phyloP scores from a whole-genome alignment of 1,140 invertebrate genomes.

The Luehdorfia chinensis region DNA sequence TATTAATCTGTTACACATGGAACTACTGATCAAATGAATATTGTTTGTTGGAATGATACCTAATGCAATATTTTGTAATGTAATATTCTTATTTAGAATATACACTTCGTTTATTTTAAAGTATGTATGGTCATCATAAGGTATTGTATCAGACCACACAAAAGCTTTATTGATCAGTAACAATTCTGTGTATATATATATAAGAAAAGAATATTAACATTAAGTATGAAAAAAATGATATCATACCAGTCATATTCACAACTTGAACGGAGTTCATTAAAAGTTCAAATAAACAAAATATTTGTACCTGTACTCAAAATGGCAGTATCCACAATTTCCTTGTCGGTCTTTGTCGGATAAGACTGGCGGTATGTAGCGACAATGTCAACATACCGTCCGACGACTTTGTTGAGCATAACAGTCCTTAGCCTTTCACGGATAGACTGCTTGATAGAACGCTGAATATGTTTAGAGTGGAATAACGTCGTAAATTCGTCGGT shows the following conservation, averaged over 20 bases:
- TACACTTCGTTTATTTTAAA: too few relatives aligned
- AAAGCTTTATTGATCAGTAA: constrained; percentile 1
- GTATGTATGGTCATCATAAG: too few relatives aligned
- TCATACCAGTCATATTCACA: neutral
- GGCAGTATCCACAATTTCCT: constrained; percentile 40
- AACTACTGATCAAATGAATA: too few relatives aligned
- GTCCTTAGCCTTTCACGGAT: constrained; percentile 44
- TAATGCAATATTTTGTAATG: too few relatives aligned
- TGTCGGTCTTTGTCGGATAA: constrained; percentile 41
- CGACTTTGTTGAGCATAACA: constrained; percentile 43
- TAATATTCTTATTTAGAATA: too few relatives aligned
- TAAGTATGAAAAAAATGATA: neutral
- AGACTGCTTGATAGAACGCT: constrained; percentile 37
- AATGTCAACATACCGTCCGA: constrained; percentile 31
- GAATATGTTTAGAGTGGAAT: constrained; percentile 17
- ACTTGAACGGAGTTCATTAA: neutral
- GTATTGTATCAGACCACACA: neutral
- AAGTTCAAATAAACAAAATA: constrained; percentile 6
- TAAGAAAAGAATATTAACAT: constrained; percentile 6
- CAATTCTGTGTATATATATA: neutral
- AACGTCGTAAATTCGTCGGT: neutral
- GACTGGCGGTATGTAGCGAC: constrained; percentile 35
- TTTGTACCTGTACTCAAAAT: constrained; percentile 12
- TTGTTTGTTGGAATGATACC: too few relatives aligned
- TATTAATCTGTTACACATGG: too few relatives aligned